A percentile compares a stretch with the other conserved stretches of the same genome.
Conservation (phyloP, 2,113 vertebrate genomes). For the Muscicapa adusta region DNA sequence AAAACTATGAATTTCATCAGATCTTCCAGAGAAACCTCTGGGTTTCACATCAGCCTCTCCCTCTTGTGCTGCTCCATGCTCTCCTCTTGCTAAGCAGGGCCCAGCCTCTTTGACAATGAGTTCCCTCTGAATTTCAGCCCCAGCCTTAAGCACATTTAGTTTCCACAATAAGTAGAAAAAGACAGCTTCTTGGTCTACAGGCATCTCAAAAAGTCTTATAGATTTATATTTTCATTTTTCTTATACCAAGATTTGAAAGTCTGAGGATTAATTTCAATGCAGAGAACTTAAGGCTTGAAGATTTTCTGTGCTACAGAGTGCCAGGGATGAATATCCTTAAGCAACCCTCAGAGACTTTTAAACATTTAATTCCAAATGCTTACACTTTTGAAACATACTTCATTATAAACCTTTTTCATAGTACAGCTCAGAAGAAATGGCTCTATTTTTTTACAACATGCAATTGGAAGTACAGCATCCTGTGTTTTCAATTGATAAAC, state of each 20-base stretch:
- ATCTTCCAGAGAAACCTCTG: not conserved
- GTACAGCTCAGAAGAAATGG: not conserved
- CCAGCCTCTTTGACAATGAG: not conserved
- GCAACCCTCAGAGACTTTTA: not conserved
- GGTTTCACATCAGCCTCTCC: not conserved
- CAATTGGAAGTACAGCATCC: not conserved
- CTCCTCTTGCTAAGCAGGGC: no score
- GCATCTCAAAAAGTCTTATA: not conserved
- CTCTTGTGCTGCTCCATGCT: rapidly evolving
- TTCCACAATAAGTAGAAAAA: not conserved
- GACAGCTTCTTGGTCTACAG: not conserved
- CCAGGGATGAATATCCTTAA: not conserved
- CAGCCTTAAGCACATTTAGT: not conserved
- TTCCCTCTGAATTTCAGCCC: not conserved
- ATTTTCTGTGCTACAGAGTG: not conserved
- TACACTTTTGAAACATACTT: not conserved
- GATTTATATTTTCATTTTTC: not conserved
- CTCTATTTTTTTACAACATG: not conserved
- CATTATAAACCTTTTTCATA: not conserved
- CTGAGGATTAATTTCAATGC: not conserved
- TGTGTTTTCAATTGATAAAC: not conserved
- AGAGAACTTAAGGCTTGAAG: not conserved
- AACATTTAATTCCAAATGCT: not conserved
- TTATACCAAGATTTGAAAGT: not conserved
- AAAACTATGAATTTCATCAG: not conserved